Conservation (phyloP, 2,113 vertebrate species). For the Nibea albiflora region DNA sequence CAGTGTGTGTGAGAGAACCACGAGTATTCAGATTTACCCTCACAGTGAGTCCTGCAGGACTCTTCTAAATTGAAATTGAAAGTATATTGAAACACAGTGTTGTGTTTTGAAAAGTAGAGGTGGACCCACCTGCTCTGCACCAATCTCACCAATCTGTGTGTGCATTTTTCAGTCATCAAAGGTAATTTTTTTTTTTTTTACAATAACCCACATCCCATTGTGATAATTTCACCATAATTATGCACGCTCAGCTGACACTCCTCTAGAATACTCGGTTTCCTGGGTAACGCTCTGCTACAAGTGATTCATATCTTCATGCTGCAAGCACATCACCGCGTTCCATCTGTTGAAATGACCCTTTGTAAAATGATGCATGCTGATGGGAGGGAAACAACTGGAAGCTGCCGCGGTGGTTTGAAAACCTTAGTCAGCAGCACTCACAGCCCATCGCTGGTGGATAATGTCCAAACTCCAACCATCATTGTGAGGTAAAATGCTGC, state of each 20-base stretch:
- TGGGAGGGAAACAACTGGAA: constrained; percentile 28
- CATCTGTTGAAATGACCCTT: constrained; percentile 26
- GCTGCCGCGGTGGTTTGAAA: constrained; percentile 16
- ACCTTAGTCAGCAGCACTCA: constrained; percentile 8
- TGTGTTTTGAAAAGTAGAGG: background rate
- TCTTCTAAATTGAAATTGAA: background rate
- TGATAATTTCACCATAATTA: background rate
- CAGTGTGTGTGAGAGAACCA: too few species aligned
- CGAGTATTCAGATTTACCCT: background rate
- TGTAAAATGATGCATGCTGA: constrained; percentile 6
- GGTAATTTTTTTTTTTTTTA: background rate
- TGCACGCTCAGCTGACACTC: background rate
- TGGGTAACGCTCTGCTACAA: constrained; percentile 49
- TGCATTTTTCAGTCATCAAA: background rate
- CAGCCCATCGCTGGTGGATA: background rate
- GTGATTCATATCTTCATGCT: constrained; percentile 37
- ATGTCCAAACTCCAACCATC: background rate
- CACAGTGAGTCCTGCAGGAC: background rate
- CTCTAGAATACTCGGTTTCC: constrained; percentile 46
- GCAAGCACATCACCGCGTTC: constrained; percentile 25
- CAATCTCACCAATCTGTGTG: background rate
- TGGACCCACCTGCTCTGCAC: background rate
- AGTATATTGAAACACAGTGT: background rate
- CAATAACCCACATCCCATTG: background rate
- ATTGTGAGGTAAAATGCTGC: constrained; percentile 7